Evolutionary conservation across 2,888 invertebrate genomes (phyloP).

Genomic region (Thymelicus lineola): DNA sequence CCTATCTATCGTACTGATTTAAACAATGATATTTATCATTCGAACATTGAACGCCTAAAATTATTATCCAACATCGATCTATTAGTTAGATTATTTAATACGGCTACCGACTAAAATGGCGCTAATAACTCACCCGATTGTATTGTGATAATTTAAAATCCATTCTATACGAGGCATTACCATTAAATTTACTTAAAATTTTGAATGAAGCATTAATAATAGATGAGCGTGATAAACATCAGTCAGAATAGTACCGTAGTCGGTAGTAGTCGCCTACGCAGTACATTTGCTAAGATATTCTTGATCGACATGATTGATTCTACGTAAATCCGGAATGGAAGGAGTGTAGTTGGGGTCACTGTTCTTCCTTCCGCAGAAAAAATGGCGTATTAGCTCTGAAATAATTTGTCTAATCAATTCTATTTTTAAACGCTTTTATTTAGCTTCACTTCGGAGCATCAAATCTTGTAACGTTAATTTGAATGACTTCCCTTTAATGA

Average conservation of each 20-base stretch:
- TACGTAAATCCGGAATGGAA: constrained; percentile 41
- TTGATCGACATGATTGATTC: constrained; percentile 45
- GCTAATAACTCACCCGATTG: constrained; percentile 65
- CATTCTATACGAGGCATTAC: constrained; percentile 56
- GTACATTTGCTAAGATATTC: constrained; percentile 40
- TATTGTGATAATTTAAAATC: constrained; percentile 58
- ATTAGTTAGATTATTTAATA: constrained; percentile 65
- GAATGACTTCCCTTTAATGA: too few relatives aligned
- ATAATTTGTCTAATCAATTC: constrained; percentile 4
- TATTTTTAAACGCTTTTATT: too few relatives aligned
- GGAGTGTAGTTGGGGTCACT: constrained; percentile 8
- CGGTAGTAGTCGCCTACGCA: constrained; percentile 56
- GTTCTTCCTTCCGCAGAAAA: constrained; percentile 4
- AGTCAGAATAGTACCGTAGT: constrained; percentile 52
- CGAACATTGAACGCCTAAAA: constrained; percentile 61
- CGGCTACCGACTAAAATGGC: constrained; percentile 66
- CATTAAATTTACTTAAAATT: constrained; percentile 61
- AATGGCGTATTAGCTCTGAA: constrained; percentile 4
- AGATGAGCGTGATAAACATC: constrained; percentile 61
- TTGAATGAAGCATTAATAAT: constrained; percentile 66
- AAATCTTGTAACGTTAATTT: too few relatives aligned
- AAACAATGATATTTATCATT: constrained; percentile 75
- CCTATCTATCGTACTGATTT: constrained; percentile 68
- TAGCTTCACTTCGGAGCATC: too few relatives aligned
- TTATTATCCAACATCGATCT: constrained; percentile 68